Evolutionary conservation across 2,888 invertebrate species (phyloP), one percentile per base, ranked within the genome.

Genomic region (Cerastoderma edule): DNA sequence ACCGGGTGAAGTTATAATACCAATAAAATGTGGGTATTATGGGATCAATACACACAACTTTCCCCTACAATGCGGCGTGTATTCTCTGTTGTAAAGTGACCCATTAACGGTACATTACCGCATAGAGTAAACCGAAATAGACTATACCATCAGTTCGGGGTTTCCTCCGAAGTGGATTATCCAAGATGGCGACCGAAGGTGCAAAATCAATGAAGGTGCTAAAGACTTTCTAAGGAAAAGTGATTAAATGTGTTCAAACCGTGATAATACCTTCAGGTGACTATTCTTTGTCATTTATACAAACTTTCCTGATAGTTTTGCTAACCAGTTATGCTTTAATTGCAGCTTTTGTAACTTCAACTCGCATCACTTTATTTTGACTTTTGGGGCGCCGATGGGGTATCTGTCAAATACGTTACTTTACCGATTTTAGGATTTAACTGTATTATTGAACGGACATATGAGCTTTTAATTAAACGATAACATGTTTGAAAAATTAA

Each of bases 161-260:
- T 71, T 71, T 64, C 63, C 71, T 65, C 13, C 54, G 64, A 65
- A 72, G 69, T 69, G 64, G 75, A 75, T 69, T 57, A 79, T 72
- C 79, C 79, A 79, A 75, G 67, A 79, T 79, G 79, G 79, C 79
- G 79, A 72, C 66, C 46, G 27, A 48, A 67, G 75, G 75, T 73
- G 69, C 63, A 69, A 74, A 69, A 69, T 69, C 69, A 30, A 63
- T 65, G 56, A 69, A 74, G 74, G 74, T 74, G 74, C 57, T 56
- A 56, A 69, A 65, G 28, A 64, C 64, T 64, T 71, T 64, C 39
- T 48, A 30, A 39, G 13, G 30, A 64, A 71, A 53, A 54, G 53
- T 50, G 53, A 22, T 35, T 44, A 24, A 27, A 35, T 28, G 32
- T 53, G 22, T 27, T 53, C 28, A 19, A 27, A 24, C 27, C 27